These are phyloP conservation scores for Apodemia hepburni DNA, from an alignment of 2,888 invertebrate genomes.

Conservation along the genomic window DNA sequence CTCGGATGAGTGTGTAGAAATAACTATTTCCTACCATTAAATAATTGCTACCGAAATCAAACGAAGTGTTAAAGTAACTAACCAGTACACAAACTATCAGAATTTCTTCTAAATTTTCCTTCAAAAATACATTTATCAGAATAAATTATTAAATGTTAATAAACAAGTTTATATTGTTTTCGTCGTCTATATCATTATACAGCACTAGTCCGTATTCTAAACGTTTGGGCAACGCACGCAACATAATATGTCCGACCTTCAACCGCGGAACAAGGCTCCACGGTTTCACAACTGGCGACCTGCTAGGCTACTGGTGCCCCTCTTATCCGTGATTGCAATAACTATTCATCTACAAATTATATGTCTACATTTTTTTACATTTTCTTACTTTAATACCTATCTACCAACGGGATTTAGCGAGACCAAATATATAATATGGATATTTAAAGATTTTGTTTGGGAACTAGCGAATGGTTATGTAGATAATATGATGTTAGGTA, in stretches of 20 bases:
- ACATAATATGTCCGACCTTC: constrained; percentile 59
- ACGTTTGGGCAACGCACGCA: constrained; percentile 11
- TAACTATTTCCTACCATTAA: too few relatives aligned
- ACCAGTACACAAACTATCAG: too few relatives aligned
- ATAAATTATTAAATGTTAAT: constrained; percentile 9
- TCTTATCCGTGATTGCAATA: constrained; percentile 10
- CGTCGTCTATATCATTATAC: constrained; percentile 2
- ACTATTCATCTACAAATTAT: constrained; percentile 8
- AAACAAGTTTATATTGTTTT: constrained; percentile 2
- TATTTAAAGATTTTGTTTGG: too few relatives aligned
- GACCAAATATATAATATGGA: too few relatives aligned
- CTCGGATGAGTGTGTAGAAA: too few relatives aligned
- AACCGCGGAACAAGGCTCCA: constrained; percentile 65
- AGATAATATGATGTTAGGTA: too few relatives aligned
- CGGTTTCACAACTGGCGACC: constrained; percentile 52
- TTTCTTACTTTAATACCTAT: too few relatives aligned
- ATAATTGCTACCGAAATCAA: too few relatives aligned
- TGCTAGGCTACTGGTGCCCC: constrained; percentile 11
- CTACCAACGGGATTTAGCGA: too few relatives aligned
- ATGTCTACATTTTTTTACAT: not conserved
- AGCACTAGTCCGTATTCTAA: not conserved
- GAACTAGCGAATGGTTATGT: too few relatives aligned
- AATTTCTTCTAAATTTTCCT: not conserved
- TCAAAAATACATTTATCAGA: not conserved
- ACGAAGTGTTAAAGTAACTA: too few relatives aligned